Evolutionary conservation across 2,888 invertebrate species (phyloP).

Genomic region (Parascotia fuliginaria): DNA sequence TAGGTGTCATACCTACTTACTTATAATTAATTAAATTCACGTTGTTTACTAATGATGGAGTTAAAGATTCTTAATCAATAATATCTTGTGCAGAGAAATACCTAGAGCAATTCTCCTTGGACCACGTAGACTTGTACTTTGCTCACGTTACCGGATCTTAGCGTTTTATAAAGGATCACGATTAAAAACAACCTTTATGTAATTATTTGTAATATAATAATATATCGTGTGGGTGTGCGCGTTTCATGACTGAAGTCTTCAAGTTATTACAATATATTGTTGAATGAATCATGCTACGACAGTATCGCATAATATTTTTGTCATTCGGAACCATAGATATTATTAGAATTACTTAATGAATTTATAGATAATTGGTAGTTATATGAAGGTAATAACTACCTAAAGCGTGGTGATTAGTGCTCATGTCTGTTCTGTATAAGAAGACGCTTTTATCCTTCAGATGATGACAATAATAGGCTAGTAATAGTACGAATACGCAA

Average conservation of each 20-base stretch:
- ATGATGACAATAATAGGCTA: too few relatives aligned
- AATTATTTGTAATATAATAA: too few relatives aligned
- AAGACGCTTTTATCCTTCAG: too few relatives aligned
- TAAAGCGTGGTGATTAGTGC: too few relatives aligned
- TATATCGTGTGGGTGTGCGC: background rate
- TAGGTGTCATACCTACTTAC: constrained; percentile 10
- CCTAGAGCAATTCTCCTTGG: constrained; percentile 36
- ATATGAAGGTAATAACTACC: too few relatives aligned
- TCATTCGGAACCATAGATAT: background rate
- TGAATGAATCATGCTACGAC: constrained; percentile 18
- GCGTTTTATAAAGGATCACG: background rate
- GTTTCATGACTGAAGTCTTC: background rate
- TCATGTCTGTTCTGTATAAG: too few relatives aligned
- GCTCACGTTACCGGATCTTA: background rate
- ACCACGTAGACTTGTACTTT: constrained; percentile 1
- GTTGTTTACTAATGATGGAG: constrained; percentile 62
- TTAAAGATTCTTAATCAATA: constrained; percentile 46
- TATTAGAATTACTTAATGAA: too few relatives aligned
- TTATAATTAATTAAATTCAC: constrained; percentile 54
- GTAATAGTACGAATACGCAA: too few relatives aligned
- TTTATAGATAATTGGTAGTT: too few relatives aligned
- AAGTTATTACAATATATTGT: constrained; percentile 17
- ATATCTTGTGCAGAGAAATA: constrained; percentile 37
- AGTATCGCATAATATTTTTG: background rate
- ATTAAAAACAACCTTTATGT: background rate